These are phyloP conservation scores for Pyralis farinalis DNA, from an alignment of 2,888 invertebrate species.

Conservation along the genomic window DNA sequence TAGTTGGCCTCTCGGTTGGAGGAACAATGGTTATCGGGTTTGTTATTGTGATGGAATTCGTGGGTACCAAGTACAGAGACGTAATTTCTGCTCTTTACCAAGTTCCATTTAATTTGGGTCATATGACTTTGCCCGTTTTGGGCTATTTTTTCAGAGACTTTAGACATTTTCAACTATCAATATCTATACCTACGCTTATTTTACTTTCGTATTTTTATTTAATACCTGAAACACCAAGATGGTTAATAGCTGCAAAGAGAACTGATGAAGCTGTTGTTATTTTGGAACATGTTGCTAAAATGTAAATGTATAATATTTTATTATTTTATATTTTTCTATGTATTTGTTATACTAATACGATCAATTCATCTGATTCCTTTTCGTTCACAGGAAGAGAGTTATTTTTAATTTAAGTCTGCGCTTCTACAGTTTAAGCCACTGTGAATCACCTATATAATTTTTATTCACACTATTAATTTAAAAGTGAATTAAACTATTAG, in stretches of 20 bases:
- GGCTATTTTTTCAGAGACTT: conserved; percentile 83
- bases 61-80: conserved; percentile 69
- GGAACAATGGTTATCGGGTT: conserved; percentile 87
- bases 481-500: no score
- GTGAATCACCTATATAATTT: no score
- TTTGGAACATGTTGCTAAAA: conserved; percentile 83
- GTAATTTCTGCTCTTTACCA: conserved; percentile 76
- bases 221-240: conserved; percentile 9
- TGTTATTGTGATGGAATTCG: conserved; percentile 81
- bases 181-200: conserved; percentile 77
- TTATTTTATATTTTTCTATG: conserved; percentile 1
- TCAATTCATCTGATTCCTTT: no score
- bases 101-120: conserved; percentile 82
- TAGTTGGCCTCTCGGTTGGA: conserved; percentile 85
- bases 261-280: conserved; percentile 83
- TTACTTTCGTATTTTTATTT: conserved; percentile 83
- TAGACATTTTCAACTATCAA: conserved; percentile 80
- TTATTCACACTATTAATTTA: no score
- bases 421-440: no score
- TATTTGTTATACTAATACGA: background rate
- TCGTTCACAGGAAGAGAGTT: no score
- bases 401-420: no score
- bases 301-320: no score
- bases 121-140: conserved; percentile 79
- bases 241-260: conserved; percentile 80